These are phyloP conservation scores for Pithys albifrons DNA, from an alignment of 2,113 vertebrate genomes.

Conservation along the genomic window DNA sequence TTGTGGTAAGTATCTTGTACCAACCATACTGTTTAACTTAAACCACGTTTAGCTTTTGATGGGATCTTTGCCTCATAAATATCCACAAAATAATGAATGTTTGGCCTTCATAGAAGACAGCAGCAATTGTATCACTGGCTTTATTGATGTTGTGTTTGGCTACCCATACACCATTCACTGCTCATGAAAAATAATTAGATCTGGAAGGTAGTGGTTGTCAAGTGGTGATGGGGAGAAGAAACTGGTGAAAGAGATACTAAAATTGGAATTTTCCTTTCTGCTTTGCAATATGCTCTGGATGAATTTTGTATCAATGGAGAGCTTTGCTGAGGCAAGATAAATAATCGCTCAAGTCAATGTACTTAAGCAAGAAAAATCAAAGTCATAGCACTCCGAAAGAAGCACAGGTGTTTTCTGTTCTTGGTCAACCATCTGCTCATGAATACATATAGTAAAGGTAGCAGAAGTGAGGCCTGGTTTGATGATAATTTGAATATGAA, in stretches of 20 bases:
- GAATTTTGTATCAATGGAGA: not conserved
- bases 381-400: not conserved
- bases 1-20: not conserved
- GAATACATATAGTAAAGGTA: not conserved
- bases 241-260: not conserved
- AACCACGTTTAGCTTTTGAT: not conserved
- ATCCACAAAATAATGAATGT: not conserved
- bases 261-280: not conserved
- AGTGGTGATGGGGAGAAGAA: not conserved
- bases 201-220: not conserved
- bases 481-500: not conserved
- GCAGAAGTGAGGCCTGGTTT: not conserved
- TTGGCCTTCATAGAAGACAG: not conserved
- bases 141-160: not conserved
- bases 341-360: not conserved
- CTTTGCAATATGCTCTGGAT: not conserved
- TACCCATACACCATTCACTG: not conserved
- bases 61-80: not conserved
- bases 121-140: not conserved
- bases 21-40: not conserved
- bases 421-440: not conserved
- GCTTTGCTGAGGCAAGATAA: slow-evolving; percentile 3
- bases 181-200: not conserved
- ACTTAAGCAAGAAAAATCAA: slow-evolving; percentile 30
- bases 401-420: slow-evolving; percentile 4